Conservation (phyloP, 2,888 invertebrate species). For the Melanotus villosus region DNA sequence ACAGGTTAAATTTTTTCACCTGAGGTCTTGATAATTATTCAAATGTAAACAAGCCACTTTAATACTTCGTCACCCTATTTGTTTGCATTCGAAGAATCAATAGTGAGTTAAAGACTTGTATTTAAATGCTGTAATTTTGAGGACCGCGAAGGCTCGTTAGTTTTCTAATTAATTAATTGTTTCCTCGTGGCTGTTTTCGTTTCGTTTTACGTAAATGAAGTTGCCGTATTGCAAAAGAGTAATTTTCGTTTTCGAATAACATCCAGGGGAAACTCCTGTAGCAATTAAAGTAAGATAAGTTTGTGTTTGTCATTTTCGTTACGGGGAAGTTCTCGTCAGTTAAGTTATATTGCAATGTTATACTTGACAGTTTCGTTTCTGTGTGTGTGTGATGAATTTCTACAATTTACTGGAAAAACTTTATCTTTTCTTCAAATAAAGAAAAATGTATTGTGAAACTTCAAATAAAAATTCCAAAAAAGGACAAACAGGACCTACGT, state of each 20-base stretch:
- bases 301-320: neutral
- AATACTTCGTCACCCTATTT: neutral
- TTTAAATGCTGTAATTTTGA: conserved; percentile 1
- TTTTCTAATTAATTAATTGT: conserved; percentile 8
- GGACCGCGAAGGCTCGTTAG: neutral
- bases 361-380: no score
- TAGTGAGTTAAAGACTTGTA: neutral
- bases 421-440: no score
- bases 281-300: conserved; percentile 5
- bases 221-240: neutral
- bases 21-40: no score
- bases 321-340: no score
- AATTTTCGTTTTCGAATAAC: neutral
- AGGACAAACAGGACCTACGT: no score
- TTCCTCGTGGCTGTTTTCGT: neutral
- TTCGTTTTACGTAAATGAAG: neutral
- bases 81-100: neutral
- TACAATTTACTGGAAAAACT: no score
- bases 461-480: no score
- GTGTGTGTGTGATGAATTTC: no score
- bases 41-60: neutral
- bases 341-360: no score
- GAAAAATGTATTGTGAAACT: no score
- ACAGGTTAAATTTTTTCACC: no score
- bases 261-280: neutral